These are phyloP conservation scores for Tigriopus japonicus DNA, from an alignment of 1,140 invertebrate species.

Conservation along the genomic window DNA sequence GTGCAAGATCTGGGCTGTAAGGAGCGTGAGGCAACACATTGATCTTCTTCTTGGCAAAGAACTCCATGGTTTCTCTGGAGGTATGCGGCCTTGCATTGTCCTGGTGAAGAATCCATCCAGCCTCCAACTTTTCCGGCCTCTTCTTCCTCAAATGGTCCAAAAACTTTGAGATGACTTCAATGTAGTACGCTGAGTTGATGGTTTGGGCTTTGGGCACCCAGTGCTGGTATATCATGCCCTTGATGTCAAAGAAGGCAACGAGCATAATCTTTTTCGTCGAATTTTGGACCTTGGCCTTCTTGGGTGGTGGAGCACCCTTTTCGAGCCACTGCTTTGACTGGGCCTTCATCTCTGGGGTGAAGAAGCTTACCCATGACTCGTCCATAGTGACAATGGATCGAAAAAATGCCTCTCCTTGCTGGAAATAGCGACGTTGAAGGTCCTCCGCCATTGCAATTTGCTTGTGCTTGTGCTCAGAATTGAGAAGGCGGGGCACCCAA, in stretches of 20 bases:
- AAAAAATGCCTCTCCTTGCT: no score
- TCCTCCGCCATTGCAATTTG: no score
- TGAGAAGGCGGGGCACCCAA: no score
- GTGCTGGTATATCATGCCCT: constrained; percentile 6
- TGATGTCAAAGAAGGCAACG: constrained; percentile 15
- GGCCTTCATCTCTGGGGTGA: neutral
- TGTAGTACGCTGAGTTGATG: constrained; percentile 9
- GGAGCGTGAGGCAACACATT: constrained; percentile 20
- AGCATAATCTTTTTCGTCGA: neutral
- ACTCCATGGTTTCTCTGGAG: constrained; percentile 13
- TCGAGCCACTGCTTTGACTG: neutral
- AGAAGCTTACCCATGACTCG: neutral
- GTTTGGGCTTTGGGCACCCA: constrained; percentile 1
- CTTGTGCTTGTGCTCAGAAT: no score
- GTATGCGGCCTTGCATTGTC: constrained; percentile 10
- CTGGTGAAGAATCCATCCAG: constrained; percentile 6
- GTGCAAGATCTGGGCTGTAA: constrained; percentile 24
- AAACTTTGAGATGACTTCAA: neutral
- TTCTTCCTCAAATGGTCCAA: neutral
- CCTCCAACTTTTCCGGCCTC: neutral
- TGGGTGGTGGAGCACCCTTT: neutral
- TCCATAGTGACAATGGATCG: neutral
- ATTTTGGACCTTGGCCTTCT: neutral
- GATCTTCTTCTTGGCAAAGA: constrained; percentile 20
- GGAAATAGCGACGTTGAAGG: no score